Base-by-base conservation (phyloP, 2,888 invertebrate species). In the Apotomis turbidana region DNA sequence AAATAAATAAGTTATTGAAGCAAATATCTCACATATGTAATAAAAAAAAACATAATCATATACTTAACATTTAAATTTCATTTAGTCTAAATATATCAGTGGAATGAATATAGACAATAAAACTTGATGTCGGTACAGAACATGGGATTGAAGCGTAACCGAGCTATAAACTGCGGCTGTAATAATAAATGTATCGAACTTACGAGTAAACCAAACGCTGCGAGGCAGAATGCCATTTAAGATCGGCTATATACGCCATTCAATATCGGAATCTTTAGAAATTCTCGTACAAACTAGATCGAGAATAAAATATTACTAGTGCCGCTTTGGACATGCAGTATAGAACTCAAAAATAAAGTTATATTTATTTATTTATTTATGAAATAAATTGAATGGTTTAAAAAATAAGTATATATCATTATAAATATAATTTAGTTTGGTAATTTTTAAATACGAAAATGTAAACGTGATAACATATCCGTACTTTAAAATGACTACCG, bases 221-320 rank as follows among this genome's bases (percentile, higher is more conserved):
- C 68, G 79, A 79, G 79, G 79, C 81, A 84, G 82, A 86, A 84
- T 81, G 85, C 79, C 80, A 84, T 83, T 86, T 82, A 41, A 81
- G 81, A 80, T 80, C 80, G 82, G 85, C 82, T 86, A 4, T 41
- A 41, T 73, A 68, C 57, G 82, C 83, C 80, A 85, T 87, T 86
- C 83, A 86, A 85, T 89, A 86, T 86, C 86, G 88, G 4, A 90
- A 88, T 87, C 78, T 89, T 89, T 86, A 83, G 90, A 90, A 90
- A 89, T 27, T 27, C 27, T 27, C 27, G 27, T 87, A 86, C 80
- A 85, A 88, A 87, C 87, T 88, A 82, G 85, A 86, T 87, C 83
- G 81, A 85, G 85, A 84, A 87, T 85, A 27, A 27, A 27, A 27
- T 2, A 27, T 27, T 27, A 27, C 27, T 27, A 27, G 27, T 27